Base-by-base conservation (phyloP, 92 coral and sea anemone species). In the Umimayanthus chanpuru region DNA sequence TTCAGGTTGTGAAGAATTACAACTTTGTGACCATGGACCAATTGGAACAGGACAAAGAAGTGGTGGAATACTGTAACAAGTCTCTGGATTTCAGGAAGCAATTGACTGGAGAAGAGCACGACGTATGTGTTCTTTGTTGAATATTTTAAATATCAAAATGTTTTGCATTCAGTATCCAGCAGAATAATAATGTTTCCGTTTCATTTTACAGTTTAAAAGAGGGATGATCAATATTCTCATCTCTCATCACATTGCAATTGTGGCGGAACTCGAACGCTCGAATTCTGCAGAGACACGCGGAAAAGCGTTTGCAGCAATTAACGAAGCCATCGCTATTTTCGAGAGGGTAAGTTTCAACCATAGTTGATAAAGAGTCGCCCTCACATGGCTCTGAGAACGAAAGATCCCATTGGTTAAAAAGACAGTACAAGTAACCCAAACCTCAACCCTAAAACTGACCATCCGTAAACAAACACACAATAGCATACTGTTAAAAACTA, bases 11-110 rank as follows among this genome's bases (percentile, higher is more conserved):
- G 56, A 97, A 97, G 86, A 97, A 97, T 72, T 94, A 88, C 93
- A 97, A 97, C 73, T 97, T 97, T 70, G 97, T 97, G 79, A 95
- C 97, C 6, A 89, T 93, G 96, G 93, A 88, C 32, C 99, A 97
- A 65, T 83, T 97, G 80, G 95, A 95, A 85, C 97, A 97, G 76
- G 99, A 97, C 78, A 88, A 91, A 78, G 99, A 97, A 85, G 94
- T 92, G 68, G 99, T 97, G 21, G 92, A 88, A 20, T 93, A 93
- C 72, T 96, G 98, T 76, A 91, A 93, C 79, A 97, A 93, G 94
- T 95, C 98, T 26, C 90, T 97, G 81, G 90, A 94, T 80, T 97
- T 76, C 89, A 96, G 99, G 30, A 88, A 88, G 68, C 88, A 93
- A 38, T 91, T 97, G 30, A 80, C 92, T 49, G 97, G 99, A 14